Percentiles rank a stretch among this genome's conserved stretches.
These are phyloP conservation scores for Idris sp. DNA, from an alignment of 1,140 invertebrate species.

Conservation along the genomic window DNA sequence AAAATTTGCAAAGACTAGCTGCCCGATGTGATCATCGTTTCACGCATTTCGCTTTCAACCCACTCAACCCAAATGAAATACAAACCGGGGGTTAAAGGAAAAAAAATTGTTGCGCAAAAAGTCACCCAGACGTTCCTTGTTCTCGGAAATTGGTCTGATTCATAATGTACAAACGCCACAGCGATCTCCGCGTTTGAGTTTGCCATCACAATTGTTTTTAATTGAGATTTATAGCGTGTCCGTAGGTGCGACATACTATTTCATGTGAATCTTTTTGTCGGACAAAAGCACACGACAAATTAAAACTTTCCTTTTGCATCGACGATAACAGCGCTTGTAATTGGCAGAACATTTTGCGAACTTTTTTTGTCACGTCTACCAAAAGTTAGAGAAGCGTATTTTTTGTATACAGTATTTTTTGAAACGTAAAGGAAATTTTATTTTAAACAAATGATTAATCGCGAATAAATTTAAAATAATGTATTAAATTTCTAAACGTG, in stretches of 20 bases:
- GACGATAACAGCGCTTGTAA: constrained; percentile 14
- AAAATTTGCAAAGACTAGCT: constrained; percentile 56
- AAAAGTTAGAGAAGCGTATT: too few species aligned
- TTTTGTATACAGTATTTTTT: too few species aligned
- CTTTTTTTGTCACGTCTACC: too few species aligned
- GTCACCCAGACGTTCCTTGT: constrained; percentile 41
- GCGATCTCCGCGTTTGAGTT: constrained; percentile 27
- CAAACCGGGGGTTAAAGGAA: constrained; percentile 49
- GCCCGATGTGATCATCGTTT: constrained; percentile 57
- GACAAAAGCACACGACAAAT: constrained; percentile 3
- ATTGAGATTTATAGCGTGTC: constrained; percentile 35
- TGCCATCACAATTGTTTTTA: constrained; percentile 46
- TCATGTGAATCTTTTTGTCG: constrained; percentile 7
- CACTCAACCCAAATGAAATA: constrained; percentile 47
- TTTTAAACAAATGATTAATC: too few species aligned
- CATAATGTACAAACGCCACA: constrained; percentile 35
- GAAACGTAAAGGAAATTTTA: too few species aligned
- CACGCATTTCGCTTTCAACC: constrained; percentile 46
- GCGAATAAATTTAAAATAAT: too few species aligned
- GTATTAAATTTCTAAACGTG: too few species aligned
- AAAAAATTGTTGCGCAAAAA: constrained; percentile 33
- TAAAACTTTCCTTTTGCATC: constrained; percentile 20
- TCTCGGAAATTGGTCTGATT: constrained; percentile 51
- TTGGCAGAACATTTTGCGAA: too few species aligned
- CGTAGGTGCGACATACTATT: constrained; percentile 35